These are phyloP conservation scores for Nyctalus aviator DNA, from an alignment of 2,797 vertebrate genomes.

Conservation along the genomic window DNA sequence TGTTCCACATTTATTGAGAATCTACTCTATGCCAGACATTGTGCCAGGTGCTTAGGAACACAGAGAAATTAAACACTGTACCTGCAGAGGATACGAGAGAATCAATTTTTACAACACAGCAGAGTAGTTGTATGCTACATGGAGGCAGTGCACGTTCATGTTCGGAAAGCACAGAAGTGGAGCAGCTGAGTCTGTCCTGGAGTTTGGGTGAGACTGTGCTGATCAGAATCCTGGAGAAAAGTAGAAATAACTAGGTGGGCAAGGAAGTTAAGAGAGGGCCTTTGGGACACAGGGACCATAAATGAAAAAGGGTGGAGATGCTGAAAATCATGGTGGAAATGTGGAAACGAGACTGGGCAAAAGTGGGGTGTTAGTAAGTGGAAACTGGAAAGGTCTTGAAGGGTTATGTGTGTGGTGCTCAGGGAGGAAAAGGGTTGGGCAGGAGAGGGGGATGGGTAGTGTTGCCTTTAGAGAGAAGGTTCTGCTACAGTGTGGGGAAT, in stretches of 20 bases:
- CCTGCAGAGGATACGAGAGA: background rate
- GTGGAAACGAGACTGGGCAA: background rate
- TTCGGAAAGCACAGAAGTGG: background rate
- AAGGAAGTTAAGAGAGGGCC: background rate
- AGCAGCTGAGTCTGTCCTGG: background rate
- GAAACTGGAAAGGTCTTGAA: background rate
- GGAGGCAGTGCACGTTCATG: accelerated
- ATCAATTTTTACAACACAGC: background rate
- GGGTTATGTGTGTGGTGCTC: background rate
- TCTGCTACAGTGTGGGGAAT: background rate
- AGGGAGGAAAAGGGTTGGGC: background rate
- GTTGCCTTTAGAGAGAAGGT: background rate
- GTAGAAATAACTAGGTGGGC: background rate
- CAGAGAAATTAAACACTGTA: background rate
- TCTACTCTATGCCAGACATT: background rate
- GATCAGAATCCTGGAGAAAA: background rate
- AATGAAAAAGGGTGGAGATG: background rate
- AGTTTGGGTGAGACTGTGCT: background rate
- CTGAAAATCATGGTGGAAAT: accelerated
- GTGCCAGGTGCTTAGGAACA: background rate
- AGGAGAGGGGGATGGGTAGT: background rate
- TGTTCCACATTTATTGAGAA: background rate
- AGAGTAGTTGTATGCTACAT: background rate
- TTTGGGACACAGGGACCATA: background rate
- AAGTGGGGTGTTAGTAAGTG: background rate